Base-by-base conservation (phyloP, 2,888 invertebrate genomes). In the Liposcelis brunnea region DNA sequence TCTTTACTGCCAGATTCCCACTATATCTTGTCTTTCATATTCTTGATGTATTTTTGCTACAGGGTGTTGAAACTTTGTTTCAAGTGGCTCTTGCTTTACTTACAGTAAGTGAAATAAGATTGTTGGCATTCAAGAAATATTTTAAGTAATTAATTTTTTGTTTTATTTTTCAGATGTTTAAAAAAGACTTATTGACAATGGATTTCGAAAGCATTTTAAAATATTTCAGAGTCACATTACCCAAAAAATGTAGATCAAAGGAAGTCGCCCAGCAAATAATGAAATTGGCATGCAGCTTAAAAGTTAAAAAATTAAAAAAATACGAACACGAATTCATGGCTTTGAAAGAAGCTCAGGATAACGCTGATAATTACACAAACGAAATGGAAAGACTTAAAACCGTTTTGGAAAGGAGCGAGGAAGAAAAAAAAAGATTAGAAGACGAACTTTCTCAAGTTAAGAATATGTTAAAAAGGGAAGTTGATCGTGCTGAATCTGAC, bases 1-100 rank as follows among this genome's bases (percentile, higher is more conserved):
- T 98, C n/a, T 99, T 93, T 68, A 98, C 98, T 2, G 97, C 98
- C 31, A 81, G 97, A 58, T 99, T 99, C 66, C 98, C 98, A 0
- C 70, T 99, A 33, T 89, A 84, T 58, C 79, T 97, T 68, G 87
- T 98, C 31, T 99, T 94, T 67, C 91, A 91, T 62, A 94, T 98
- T 46, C 72, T 99, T 49, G 98, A 99, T 62, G 80, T 98, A 42
- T 97, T 95, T 65, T 73, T 98, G 14, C 71, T 90, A 21, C 83
- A 93, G 75, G 97, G 97, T 44, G 79, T 90, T 58, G 89, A 93
- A 58, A 87, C 93, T 1, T 68, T 98, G 49, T 97, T 97, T 65
- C 94, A 94, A 75, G 85, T 98, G 42, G 94, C 95, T 1, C 65
- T 98, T 45, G 93, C 95, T 45, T 67, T 98, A 47, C 71, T 98